Evolutionary conservation across 2,888 invertebrate species (phyloP).

Genomic region (Stenoptilia bipunctidactyla): DNA sequence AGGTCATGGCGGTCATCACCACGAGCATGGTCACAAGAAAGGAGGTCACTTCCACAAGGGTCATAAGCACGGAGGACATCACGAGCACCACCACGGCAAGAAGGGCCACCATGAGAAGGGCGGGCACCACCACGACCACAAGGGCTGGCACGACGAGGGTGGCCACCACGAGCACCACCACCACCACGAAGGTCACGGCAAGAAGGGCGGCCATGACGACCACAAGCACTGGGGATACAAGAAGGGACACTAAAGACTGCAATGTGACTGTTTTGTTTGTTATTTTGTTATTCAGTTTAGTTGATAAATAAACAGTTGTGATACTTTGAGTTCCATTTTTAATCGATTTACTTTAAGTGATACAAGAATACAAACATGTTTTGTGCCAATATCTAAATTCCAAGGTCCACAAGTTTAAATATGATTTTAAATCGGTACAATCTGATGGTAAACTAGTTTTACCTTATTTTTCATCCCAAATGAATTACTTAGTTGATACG

Average conservation of each 20-base stretch:
- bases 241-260: conserved; percentile 51
- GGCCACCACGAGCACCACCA: conserved; percentile 84
- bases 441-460: no score
- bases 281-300: no score
- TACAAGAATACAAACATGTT: no score
- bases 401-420: no score
- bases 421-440: no score
- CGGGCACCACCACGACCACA: conserved; percentile 82
- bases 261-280: no score
- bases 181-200: conserved; percentile 79
- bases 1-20: conserved; percentile 82
- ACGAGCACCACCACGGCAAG: conserved; percentile 84
- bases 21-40: conserved; percentile 83
- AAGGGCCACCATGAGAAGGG: conserved; percentile 86
- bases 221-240: conserved; percentile 84
- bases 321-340: no score
- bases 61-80: conserved; percentile 80
- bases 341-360: no score
- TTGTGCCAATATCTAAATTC: no score
- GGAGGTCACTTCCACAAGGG: conserved; percentile 85
- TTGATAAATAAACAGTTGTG: no score
- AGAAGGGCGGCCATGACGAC: conserved; percentile 83
- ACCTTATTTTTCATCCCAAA: no score
- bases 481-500: no score
- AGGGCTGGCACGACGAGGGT: conserved; percentile 83